A percentile compares a stretch with the other conserved stretches of the same genome.
Evolutionary conservation across 2,888 invertebrate species (phyloP).

Genomic region (Mongoloraphidia duomilia): DNA sequence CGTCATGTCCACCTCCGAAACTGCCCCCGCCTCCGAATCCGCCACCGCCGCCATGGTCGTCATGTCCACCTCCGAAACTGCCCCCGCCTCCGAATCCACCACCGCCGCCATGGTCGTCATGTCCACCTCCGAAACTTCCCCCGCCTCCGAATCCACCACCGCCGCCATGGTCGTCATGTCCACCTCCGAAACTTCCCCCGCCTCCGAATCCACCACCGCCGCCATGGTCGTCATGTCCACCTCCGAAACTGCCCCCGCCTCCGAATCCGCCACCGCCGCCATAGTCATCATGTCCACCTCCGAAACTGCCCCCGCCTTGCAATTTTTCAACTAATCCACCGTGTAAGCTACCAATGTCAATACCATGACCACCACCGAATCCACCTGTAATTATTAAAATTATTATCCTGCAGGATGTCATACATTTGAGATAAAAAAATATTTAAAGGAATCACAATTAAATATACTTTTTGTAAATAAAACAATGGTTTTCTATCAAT

Average conservation of each 20-base stretch:
- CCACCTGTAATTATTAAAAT: too few relatives aligned
- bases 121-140: too few relatives aligned
- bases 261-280: background rate
- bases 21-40: background rate
- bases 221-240: background rate
- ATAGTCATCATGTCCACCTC: background rate
- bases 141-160: background rate
- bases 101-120: slow-evolving; percentile 1
- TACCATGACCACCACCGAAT: too few relatives aligned
- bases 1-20: background rate
- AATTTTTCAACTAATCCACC: slow-evolving; percentile 5
- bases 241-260: too few relatives aligned
- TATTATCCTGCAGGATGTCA: too few relatives aligned
- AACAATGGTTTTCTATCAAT: too few relatives aligned
- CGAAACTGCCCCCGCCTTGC: background rate
- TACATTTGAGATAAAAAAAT: too few relatives aligned
- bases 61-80: background rate
- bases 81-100: slow-evolving; percentile 4
- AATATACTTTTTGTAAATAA: too few relatives aligned
- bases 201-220: background rate
- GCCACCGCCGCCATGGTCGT: background rate
- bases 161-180: background rate
- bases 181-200: background rate
- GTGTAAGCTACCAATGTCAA: background rate
- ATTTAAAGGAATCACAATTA: too few relatives aligned